A percentile compares a stretch with the other conserved stretches of the same genome.
Evolutionary conservation across 1,140 invertebrate species (phyloP).

Genomic region (Bemisia tabaci): DNA sequence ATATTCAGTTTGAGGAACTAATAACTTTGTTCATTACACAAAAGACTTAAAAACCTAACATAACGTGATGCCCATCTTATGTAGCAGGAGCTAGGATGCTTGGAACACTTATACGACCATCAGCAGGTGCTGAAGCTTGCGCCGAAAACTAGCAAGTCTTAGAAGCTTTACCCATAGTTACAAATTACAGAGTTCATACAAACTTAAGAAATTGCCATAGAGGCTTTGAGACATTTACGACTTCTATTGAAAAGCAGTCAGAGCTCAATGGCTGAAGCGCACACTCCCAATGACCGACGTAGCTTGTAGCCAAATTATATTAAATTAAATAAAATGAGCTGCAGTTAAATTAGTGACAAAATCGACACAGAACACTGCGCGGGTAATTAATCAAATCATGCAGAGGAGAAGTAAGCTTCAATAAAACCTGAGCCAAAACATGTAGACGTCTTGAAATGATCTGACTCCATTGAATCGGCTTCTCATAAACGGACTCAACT

Average conservation of each 20-base stretch:
- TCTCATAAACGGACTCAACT: too few relatives aligned
- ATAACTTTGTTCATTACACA: too few relatives aligned
- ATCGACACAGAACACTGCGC: not conserved
- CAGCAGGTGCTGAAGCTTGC: not conserved
- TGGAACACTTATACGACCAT: constrained; percentile 2
- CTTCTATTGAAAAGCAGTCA: not conserved
- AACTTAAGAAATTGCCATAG: not conserved
- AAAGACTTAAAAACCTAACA: too few relatives aligned
- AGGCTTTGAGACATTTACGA: not conserved
- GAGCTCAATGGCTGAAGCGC: not conserved
- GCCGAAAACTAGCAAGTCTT: not conserved
- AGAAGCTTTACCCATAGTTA: not conserved
- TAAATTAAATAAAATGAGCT: too few relatives aligned
- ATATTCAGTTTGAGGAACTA: too few relatives aligned
- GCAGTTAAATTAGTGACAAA: not conserved
- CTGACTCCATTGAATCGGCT: too few relatives aligned
- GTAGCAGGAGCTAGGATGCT: too few relatives aligned
- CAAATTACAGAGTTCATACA: not conserved
- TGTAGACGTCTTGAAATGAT: too few relatives aligned
- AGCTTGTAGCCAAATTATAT: not conserved
- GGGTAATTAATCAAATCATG: not conserved
- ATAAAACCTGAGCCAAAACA: too few relatives aligned
- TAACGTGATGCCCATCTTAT: too few relatives aligned
- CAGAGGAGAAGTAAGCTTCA: too few relatives aligned
- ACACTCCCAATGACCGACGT: not conserved